These are phyloP conservation scores for Phylloscopus collybita DNA, from an alignment of 2,797 vertebrate genomes.

Conservation along the genomic window DNA sequence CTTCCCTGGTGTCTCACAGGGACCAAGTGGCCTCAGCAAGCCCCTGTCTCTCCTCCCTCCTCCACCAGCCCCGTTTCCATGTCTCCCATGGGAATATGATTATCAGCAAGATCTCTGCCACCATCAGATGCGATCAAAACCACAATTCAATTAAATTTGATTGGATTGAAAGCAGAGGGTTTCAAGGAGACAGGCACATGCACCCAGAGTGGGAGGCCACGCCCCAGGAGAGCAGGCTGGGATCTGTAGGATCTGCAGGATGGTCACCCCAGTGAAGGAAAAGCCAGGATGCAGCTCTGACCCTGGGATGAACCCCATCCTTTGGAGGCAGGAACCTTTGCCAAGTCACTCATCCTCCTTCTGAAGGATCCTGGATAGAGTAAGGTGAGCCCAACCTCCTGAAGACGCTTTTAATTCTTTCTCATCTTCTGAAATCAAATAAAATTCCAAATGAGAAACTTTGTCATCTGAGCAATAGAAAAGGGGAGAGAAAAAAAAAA, in stretches of 20 bases:
- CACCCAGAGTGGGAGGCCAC: accelerated
- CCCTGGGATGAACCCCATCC: conserved; percentile 15
- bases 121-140: conserved; percentile 42
- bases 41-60: not conserved
- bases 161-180: not conserved
- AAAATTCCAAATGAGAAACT: conserved; percentile 26
- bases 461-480: conserved; percentile 16
- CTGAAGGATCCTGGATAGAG: not conserved
- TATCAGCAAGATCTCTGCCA: conserved; percentile 10
- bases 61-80: not conserved
- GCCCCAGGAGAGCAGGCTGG: not conserved
- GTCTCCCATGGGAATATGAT: not conserved
- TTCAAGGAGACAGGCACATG: not conserved
- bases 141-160: conserved; percentile 1
- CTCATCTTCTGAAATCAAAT: conserved; percentile 58
- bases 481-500: accelerated
- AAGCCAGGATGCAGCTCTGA: not conserved
- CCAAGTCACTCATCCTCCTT: not conserved
- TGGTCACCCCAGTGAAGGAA: not conserved
- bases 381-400: not conserved
- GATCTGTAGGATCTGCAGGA: not conserved
- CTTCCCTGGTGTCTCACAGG: not conserved
- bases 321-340: not conserved
- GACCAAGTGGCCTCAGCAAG: not conserved
- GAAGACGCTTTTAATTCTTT: conserved; percentile 1